phyloP scores from a whole-genome alignment of 2,113 vertebrate genomes.

The Spea bombifrons region DNA sequence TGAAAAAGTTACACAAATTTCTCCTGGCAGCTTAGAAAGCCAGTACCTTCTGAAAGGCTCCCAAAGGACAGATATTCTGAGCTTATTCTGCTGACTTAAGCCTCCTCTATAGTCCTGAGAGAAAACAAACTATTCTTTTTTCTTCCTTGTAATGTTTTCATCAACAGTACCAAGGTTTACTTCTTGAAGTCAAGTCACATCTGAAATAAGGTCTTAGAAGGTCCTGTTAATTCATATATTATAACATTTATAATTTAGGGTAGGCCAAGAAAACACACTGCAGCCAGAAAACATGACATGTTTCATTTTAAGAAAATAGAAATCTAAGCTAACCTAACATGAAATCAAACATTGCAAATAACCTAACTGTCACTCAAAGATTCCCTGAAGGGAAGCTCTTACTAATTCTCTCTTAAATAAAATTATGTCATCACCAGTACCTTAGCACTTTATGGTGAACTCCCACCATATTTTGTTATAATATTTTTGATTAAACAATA shows the following conservation, averaged over 20 bases:
- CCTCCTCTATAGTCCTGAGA: rapidly evolving
- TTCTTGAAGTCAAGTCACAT: neutral
- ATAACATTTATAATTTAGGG: constrained; percentile 24
- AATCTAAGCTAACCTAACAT: constrained; percentile 1
- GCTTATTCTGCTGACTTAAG: constrained; percentile 31
- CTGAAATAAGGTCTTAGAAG: neutral
- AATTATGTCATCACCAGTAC: no score
- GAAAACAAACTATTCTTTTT: constrained; percentile 31
- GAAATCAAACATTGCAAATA: constrained; percentile 1
- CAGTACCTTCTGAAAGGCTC: constrained; percentile 14
- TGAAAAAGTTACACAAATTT: constrained; percentile 33
- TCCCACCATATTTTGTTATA: no score
- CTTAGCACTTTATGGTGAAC: no score
- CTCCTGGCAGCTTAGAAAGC: constrained; percentile 41
- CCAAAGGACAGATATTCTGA: constrained; percentile 25
- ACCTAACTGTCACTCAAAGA: neutral
- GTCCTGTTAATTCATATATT: neutral
- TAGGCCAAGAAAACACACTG: constrained; percentile 1
- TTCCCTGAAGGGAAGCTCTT: neutral
- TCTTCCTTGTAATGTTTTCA: constrained; percentile 19
- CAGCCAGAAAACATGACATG: neutral
- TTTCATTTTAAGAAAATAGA: neutral
- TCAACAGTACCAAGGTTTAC: constrained; percentile 11
- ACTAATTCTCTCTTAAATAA: no score
- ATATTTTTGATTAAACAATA: no score